Percentiles rank a stretch among this genome's conserved stretches.
Evolutionary conservation across 2,113 vertebrate genomes (phyloP).

Genomic region (Urocolius indicus): DNA sequence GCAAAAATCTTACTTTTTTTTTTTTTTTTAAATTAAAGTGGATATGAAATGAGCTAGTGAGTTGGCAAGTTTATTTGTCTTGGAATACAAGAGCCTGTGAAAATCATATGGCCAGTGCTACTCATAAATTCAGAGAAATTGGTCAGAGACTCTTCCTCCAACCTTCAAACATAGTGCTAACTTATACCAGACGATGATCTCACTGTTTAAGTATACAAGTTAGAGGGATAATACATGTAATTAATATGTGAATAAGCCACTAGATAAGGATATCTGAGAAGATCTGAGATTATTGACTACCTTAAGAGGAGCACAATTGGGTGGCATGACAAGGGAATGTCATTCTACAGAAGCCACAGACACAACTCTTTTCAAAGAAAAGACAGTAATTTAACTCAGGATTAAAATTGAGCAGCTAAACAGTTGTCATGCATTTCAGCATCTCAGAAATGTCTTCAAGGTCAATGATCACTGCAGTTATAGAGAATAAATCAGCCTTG

Average conservation of each 20-base stretch:
- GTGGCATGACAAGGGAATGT: neutral
- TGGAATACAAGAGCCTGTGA: neutral
- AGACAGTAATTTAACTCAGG: constrained; percentile 12
- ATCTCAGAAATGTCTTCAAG: constrained; percentile 19
- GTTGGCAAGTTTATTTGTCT: neutral
- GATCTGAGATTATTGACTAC: neutral
- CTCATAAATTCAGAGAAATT: neutral
- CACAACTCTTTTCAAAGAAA: neutral
- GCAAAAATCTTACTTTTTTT: neutral
- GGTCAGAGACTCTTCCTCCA: neutral
- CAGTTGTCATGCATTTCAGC: neutral
- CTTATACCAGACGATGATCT: neutral
- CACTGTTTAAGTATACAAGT: rapidly evolving
- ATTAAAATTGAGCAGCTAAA: constrained; percentile 12
- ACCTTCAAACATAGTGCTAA: neutral
- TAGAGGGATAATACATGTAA: neutral
- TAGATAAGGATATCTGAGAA: neutral
- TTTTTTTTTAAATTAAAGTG: neutral
- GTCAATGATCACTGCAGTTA: constrained; percentile 25
- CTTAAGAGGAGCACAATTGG: neutral
- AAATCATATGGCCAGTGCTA: neutral
- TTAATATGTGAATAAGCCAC: neutral
- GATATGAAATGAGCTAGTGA: neutral
- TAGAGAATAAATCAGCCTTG: neutral
- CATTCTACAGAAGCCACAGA: neutral